phyloP scores from a whole-genome alignment of 2,113 vertebrate species.

The Scartelaos histophorus region DNA sequence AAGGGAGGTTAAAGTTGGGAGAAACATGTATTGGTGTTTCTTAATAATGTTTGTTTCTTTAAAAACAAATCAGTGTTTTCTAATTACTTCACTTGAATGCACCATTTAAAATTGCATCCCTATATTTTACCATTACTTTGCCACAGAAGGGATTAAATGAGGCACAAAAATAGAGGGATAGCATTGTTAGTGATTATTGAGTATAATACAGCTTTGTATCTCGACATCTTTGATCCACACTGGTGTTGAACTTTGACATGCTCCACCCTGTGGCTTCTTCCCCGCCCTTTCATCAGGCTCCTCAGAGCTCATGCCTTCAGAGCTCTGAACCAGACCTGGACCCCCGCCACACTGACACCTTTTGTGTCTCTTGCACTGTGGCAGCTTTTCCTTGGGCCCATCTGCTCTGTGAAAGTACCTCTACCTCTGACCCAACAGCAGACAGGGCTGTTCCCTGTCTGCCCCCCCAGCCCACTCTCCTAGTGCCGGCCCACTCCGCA shows the following conservation, averaged over 20 bases:
- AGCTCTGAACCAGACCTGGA: constrained; percentile 16
- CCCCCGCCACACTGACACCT: constrained; percentile 16
- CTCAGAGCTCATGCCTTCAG: constrained; percentile 10
- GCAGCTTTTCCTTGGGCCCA: constrained; percentile 41
- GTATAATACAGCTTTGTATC: background rate
- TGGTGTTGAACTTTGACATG: background rate
- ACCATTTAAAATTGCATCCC: background rate
- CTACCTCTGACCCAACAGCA: constrained; percentile 31
- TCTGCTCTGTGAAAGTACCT: constrained; percentile 35
- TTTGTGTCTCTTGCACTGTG: constrained; percentile 14
- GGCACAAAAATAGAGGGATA: constrained; percentile 10
- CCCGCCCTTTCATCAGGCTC: constrained; percentile 13
- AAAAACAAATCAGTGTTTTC: constrained; percentile 7
- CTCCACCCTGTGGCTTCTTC: constrained; percentile 12
- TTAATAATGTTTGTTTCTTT: constrained; percentile 48
- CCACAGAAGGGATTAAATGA: constrained; percentile 5
- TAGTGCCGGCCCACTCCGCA: constrained; percentile 48
- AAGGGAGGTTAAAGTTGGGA: constrained; percentile 56
- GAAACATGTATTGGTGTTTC: constrained; percentile 49
- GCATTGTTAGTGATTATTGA: background rate
- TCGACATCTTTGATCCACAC: constrained; percentile 13
- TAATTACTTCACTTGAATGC: background rate
- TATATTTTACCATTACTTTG: constrained; percentile 28
- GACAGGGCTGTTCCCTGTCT: constrained; percentile 33
- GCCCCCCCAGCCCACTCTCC: constrained; percentile 45